These are phyloP conservation scores for Thunnus thynnus DNA, from an alignment of 2,113 vertebrate species.

Conservation along the genomic window DNA sequence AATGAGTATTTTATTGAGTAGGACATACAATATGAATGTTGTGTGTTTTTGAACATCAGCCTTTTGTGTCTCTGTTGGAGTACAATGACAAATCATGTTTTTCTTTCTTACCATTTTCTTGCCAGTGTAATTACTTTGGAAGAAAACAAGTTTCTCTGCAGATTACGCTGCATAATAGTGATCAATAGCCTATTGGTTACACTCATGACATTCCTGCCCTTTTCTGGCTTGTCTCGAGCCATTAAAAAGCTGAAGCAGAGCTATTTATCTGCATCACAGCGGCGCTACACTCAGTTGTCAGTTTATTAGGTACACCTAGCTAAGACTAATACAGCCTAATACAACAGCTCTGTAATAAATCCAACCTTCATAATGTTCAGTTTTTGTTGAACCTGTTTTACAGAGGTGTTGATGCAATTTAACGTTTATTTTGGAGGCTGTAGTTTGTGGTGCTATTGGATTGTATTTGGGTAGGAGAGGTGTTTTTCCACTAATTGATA, in stretches of 20 bases:
- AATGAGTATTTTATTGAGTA: constrained; percentile 10
- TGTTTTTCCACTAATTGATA: too few species aligned
- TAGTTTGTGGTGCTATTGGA: too few species aligned
- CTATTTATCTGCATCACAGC: neutral
- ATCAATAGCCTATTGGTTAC: constrained; percentile 13
- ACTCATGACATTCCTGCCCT: constrained; percentile 16
- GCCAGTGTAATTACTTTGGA: neutral
- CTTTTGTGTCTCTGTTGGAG: neutral
- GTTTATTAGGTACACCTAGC: too few species aligned
- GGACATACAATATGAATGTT: neutral
- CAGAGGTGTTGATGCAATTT: too few species aligned
- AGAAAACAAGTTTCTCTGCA: constrained; percentile 1
- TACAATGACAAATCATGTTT: neutral
- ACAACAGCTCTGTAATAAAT: too few species aligned
- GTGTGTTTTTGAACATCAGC: neutral
- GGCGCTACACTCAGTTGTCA: too few species aligned
- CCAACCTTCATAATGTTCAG: too few species aligned
- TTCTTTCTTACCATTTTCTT: neutral
- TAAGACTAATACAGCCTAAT: too few species aligned
- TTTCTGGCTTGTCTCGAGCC: constrained; percentile 6
- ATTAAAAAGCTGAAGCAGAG: neutral
- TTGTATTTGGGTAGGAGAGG: too few species aligned
- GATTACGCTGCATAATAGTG: neutral
- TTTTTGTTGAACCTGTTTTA: too few species aligned
- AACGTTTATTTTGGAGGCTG: too few species aligned